Evolutionary conservation across 1,140 invertebrate genomes (phyloP), one percentile per base, ranked within the genome.

Genomic region (Drosophila malerkotliana): DNA sequence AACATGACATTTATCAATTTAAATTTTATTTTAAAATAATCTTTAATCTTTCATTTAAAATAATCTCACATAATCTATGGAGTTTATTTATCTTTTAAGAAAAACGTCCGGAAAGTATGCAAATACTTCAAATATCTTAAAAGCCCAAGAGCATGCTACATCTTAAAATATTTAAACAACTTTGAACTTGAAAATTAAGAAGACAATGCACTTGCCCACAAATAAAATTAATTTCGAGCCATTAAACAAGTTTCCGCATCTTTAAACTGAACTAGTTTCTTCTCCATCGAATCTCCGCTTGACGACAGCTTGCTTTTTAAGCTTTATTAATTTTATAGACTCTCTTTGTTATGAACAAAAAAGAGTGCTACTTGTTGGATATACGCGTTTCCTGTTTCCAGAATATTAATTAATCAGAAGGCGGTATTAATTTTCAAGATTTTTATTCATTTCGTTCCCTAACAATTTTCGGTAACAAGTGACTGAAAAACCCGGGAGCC

Each of bases 361-460:
- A 53, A 53, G 34, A 18, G 47, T 44, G 63, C 59, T 64, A 41
- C 63, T 44, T 49, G 28, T 7, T 2, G 44, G 18, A 7, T 30
- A 34, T 15, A 14, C 21, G 34, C 21, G 12, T 45, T 69, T 71
- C 67, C 63, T 68, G 67, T 51, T 71, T 45, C 8, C 12, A 1
- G 41, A 61, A 45, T 61, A 57, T 28, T 32, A 56, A 57, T 44
- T 44, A 15, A 44, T 18, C 14, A 14, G 15, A 28, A 58, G 37
- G 10, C 6, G 21, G 57, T n/a, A 53, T n/a, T 54, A 73, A 53
- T 74, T 58, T 53, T 51, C 44, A 59, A 54, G 37, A 39, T 37
- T 62, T 34, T 73, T 48, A 48, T 56, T 73, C 48, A 45, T 72
- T 64, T 62, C 64, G 68, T 85, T 81, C 58, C 82, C 78, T 32